Evolutionary conservation across 2,113 vertebrate genomes (phyloP), one percentile per base, ranked within the genome.

Genomic region (Cavia porcellus): DNA sequence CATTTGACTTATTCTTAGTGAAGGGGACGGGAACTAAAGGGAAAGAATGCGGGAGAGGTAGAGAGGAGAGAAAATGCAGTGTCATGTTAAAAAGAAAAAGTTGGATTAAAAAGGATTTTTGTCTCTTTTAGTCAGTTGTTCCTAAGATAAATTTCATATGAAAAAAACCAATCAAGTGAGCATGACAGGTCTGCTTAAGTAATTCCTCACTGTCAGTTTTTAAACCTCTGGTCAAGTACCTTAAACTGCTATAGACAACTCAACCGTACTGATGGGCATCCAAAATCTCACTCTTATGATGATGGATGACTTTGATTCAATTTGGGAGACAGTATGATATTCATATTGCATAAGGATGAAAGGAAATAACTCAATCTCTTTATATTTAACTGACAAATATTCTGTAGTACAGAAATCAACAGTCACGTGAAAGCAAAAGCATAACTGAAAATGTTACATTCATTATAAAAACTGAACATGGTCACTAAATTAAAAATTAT

Each of bases 401-500:
- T 70, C 19, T 61, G 30, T 38, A 24, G 24, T 75, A 57, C 17
- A 11, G 66, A 93, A 13, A 55, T 14, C 45, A 57, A 66, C 20
- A 83, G 2, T 5, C 7, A 42, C 1, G 45, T 7, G 42, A 3
- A 93, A 52, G 10, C 5, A 1, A 3, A 93, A 52, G 10, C 7
- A 2, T 42, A 70, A 22, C 5, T 57, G 42, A 47, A 89, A 82
- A 82, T 55, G 62, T 14, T 61, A 7, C 1, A 9, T 32, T 35
- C 55, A 42, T 55, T 38, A 0, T 42, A 97, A 90, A 75, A 96
- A 74, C 47, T 91, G 95, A 97, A 82, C 95, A 91, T 95, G 96
- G 92, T 96, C 66, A 97, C 96, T 98, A 96, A 97, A 94, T 96
- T 96, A 93, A 98, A 96, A 95, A 13, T 0, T 98, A 88, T 89